A percentile compares a stretch with the other conserved stretches of the same genome.
These are phyloP conservation scores for Crambe crambe DNA, from an alignment of 37 sponge, comb jelly and placozoan species.

Conservation along the genomic window DNA sequence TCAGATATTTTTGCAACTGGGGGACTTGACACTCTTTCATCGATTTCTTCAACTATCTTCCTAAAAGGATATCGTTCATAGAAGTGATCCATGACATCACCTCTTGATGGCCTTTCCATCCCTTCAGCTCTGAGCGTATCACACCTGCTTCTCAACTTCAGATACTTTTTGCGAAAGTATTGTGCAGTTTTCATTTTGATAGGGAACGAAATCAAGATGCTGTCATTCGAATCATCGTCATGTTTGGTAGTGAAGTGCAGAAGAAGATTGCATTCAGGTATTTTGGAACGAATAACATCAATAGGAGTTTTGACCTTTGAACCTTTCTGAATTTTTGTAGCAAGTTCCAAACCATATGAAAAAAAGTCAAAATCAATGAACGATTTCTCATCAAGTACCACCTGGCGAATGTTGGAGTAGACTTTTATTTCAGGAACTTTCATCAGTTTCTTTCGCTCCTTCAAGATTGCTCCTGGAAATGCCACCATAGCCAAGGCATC, in stretches of 20 bases:
- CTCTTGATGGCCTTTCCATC: not conserved
- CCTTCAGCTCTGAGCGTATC: not conserved
- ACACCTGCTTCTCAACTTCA: slow-evolving; percentile 14
- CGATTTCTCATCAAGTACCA: not conserved
- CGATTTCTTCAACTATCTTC: not conserved
- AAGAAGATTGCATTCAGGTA: not conserved
- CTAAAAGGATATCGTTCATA: slow-evolving; percentile 43
- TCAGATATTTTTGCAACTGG: too few species aligned
- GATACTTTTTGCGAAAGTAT: slow-evolving; percentile 21
- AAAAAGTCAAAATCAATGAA: not conserved
- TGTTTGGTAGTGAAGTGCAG: not conserved
- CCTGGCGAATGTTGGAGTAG: not conserved
- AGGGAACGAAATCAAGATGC: not conserved
- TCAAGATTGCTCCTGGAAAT: not conserved
- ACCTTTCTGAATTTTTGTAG: not conserved
- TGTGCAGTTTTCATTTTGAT: not conserved
- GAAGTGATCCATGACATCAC: not conserved
- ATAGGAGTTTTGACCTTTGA: too few species aligned
- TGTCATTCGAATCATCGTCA: not conserved
- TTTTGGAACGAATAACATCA: not conserved
- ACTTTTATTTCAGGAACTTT: not conserved
- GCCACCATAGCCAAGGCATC: slow-evolving; percentile 18
- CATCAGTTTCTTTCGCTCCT: not conserved
- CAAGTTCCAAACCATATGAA: not conserved
- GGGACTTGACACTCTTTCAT: too few species aligned